These are phyloP conservation scores for Spongia lamella DNA, from an alignment of 37 sponge, comb jelly and placozoan species.

Conservation along the genomic window DNA sequence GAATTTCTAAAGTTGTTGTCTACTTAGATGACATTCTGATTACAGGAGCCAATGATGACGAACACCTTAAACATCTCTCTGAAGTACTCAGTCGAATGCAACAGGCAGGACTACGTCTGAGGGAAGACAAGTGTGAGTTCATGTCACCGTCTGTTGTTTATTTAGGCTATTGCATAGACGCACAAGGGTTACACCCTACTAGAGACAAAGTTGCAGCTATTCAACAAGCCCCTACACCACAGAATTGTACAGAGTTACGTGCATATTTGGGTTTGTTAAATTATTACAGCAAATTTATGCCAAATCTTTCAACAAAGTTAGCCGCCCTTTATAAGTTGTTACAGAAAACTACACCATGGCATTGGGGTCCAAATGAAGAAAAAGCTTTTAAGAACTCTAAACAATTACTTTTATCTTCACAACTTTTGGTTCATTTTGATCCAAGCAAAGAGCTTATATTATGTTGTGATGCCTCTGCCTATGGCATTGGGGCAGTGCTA, in stretches of 20 bases:
- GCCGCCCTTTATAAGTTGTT: neutral
- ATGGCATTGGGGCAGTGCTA: slow-evolving; percentile 26
- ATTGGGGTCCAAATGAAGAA: slow-evolving; percentile 27
- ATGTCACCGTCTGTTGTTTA: slow-evolving; percentile 12
- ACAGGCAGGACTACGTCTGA: neutral
- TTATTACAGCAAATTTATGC: neutral
- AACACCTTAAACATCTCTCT: neutral
- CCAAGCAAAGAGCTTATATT: slow-evolving; percentile 9
- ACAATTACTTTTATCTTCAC: slow-evolving; percentile 23
- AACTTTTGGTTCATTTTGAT: slow-evolving; percentile 41
- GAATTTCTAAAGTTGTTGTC: slow-evolving; percentile 24
- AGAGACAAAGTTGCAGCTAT: slow-evolving; percentile 16
- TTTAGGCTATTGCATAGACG: slow-evolving; percentile 9
- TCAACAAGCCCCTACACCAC: neutral
- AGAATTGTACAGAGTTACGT: neutral
- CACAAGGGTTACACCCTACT: slow-evolving; percentile 26
- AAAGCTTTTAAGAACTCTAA: slow-evolving; percentile 41
- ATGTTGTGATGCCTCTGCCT: slow-evolving; percentile 29
- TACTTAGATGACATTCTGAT: slow-evolving; percentile 44
- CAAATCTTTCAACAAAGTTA: slow-evolving; percentile 16
- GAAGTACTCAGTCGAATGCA: slow-evolving; percentile 15
- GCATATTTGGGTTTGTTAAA: neutral
- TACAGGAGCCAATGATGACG: slow-evolving; percentile 10
- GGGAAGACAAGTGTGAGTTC: slow-evolving; percentile 18
- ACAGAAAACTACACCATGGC: slow-evolving; percentile 13